phyloP scores from a whole-genome alignment of 2,797 vertebrate genomes.

The Peromyscus aztecus region DNA sequence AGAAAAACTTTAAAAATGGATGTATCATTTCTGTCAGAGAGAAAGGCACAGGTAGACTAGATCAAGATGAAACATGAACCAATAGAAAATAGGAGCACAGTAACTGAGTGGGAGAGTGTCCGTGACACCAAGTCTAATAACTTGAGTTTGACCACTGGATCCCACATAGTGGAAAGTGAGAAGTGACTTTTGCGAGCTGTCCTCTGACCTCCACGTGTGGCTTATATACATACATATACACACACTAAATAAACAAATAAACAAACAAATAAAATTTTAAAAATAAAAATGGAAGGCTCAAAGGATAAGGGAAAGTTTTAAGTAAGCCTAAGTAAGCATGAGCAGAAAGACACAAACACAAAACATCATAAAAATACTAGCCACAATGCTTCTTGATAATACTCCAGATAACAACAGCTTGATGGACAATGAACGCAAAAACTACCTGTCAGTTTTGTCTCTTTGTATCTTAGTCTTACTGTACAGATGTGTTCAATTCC shows the following conservation, averaged over 20 bases:
- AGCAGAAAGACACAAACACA: not conserved
- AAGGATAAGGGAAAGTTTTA: not conserved
- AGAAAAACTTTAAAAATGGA: not conserved
- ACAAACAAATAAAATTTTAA: not conserved
- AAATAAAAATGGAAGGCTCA: not conserved
- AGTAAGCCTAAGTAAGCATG: not conserved
- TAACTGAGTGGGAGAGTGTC: not conserved
- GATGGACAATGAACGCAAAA: not conserved
- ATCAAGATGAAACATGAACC: not conserved
- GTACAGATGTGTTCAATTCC: too few relatives aligned
- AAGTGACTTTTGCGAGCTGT: not conserved
- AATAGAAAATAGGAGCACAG: not conserved
- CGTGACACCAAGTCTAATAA: not conserved
- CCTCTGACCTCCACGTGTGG: not conserved
- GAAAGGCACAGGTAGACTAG: not conserved
- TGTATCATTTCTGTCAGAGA: not conserved
- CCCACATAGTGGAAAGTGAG: not conserved
- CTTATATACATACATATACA: not conserved
- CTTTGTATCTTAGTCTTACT: not conserved
- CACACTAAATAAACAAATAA: not conserved
- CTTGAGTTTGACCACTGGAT: not conserved
- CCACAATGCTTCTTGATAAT: not conserved
- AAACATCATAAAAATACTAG: not conserved
- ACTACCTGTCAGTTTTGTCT: not conserved
- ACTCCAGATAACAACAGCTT: not conserved